Conservation (phyloP, 92 coral and sea anemone genomes). For the Plumapathes pennacea region DNA sequence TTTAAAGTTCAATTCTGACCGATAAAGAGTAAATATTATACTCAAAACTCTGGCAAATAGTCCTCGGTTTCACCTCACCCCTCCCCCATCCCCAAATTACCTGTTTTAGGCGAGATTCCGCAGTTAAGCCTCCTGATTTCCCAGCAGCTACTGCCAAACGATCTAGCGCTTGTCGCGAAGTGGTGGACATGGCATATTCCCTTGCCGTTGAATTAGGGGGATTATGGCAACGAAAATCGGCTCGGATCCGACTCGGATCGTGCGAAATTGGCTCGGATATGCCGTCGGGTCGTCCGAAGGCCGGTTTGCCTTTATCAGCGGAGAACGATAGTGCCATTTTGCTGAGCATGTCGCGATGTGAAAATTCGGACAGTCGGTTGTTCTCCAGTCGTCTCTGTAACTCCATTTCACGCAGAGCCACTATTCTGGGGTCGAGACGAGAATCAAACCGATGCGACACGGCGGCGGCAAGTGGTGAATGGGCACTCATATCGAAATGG, state of each 20-base stretch:
- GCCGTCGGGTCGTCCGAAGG: conserved; percentile 60
- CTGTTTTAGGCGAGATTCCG: no score
- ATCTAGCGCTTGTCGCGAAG: conserved; percentile 84
- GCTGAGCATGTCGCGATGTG: conserved; percentile 85
- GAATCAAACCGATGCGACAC: conserved; percentile 47
- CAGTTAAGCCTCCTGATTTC: conserved; percentile 44
- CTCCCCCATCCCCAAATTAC: neutral
- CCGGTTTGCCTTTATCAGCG: conserved; percentile 33
- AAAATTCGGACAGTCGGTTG: conserved; percentile 63
- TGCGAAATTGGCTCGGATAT: conserved; percentile 34
- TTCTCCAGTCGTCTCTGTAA: conserved; percentile 73
- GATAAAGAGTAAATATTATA: no score
- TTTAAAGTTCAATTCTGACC: no score
- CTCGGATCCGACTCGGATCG: conserved; percentile 44
- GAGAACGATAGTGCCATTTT: conserved; percentile 76
- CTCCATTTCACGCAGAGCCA: conserved; percentile 67
- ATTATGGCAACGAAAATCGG: conserved; percentile 59
- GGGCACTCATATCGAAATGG: conserved; percentile 15
- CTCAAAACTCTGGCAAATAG: neutral
- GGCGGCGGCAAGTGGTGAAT: no score
- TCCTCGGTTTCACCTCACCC: neutral
- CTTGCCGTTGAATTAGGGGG: conserved; percentile 53
- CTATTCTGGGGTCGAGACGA: conserved; percentile 63
- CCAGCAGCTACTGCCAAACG: conserved; percentile 87
- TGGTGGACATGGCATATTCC: conserved; percentile 60